Base-by-base conservation (phyloP, 2,888 invertebrate genomes). In the Chymomyza amoena region DNA sequence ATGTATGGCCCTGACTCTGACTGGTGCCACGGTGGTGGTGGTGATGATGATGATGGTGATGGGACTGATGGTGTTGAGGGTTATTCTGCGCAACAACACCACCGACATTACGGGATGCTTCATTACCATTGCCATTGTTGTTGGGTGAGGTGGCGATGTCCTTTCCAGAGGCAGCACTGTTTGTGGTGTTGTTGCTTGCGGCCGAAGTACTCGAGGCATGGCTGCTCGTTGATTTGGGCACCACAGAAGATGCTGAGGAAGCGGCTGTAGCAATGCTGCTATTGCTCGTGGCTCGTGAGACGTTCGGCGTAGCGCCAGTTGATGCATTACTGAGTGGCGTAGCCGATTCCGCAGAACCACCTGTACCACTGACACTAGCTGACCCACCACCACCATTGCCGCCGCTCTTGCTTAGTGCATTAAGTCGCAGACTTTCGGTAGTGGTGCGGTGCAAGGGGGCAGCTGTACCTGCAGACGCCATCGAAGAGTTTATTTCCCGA, bases 371-470 rank as follows among this genome's bases (percentile, higher is more conserved):
- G 51, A 50, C 13, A 36, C 69, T 52, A 64, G 45, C 36, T 18
- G n/a, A 52, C 0, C 16, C n/a, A 39, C 16, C 39, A 6, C 72
- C 69, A 0, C 70, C 70, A 4, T 64, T 71, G 18, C 75, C 74
- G 15, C 82, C 78, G 20, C 59, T 64, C 16, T 75, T 65, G 70
- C 75, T 81, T 52, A 89, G 28, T 39, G 85, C 79, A 69, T 87
- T 84, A 64, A 95, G 92, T 80, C 95, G 94, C 91, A 95, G 93
- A 92, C 95, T 94, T 93, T 95, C 95, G 92, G 94, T 95, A 88
- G 95, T 95, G 84, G 95, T 95, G 91, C 94, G 94, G 91, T 94
- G 94, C 91, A 95, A 93, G 90, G 94, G 93, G 69, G 45, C 28
- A 61, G 84, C 66, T 66, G 73, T 18, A 64, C 65, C 18, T 57